phyloP scores from a whole-genome alignment of 1,140 invertebrate genomes.

The Zophobas atratus region DNA sequence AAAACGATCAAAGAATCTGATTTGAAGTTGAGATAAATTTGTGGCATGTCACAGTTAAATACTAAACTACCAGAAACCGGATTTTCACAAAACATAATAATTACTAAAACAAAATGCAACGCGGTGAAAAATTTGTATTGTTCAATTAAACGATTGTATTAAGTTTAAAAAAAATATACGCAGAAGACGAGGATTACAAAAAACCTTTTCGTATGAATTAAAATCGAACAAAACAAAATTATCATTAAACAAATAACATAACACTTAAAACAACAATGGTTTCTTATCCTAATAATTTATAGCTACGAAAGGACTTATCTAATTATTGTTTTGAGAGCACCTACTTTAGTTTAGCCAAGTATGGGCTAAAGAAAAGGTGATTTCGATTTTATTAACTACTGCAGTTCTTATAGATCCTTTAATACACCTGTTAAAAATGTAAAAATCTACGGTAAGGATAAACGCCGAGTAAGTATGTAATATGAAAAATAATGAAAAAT shows the following conservation, averaged over 20 bases:
- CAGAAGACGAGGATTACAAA: neutral
- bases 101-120: too few relatives aligned
- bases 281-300: slow-evolving; percentile 39
- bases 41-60: too few relatives aligned
- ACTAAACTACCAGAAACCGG: too few relatives aligned
- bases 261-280: slow-evolving; percentile 30
- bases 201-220: slow-evolving; percentile 27
- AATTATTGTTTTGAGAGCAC: neutral
- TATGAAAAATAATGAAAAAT: neutral
- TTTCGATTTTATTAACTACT: neutral
- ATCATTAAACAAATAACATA: slow-evolving; percentile 24
- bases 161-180: neutral
- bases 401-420: neutral
- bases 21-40: too few relatives aligned
- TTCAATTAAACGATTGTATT: too few relatives aligned
- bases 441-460: slow-evolving; percentile 14
- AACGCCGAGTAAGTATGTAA: too few relatives aligned
- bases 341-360: slow-evolving; percentile 21
- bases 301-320: slow-evolving; percentile 2
- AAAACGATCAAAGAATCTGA: too few relatives aligned
- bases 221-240: slow-evolving; percentile 41
- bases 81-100: too few relatives aligned
- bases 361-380: slow-evolving; percentile 17
- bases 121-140: too few relatives aligned
- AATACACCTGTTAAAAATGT: slow-evolving; percentile 13